These are phyloP conservation scores for Hydractinia echinata DNA, from an alignment of 30 jellyfish, hydroid and myxozoan genomes.

Conservation along the genomic window DNA sequence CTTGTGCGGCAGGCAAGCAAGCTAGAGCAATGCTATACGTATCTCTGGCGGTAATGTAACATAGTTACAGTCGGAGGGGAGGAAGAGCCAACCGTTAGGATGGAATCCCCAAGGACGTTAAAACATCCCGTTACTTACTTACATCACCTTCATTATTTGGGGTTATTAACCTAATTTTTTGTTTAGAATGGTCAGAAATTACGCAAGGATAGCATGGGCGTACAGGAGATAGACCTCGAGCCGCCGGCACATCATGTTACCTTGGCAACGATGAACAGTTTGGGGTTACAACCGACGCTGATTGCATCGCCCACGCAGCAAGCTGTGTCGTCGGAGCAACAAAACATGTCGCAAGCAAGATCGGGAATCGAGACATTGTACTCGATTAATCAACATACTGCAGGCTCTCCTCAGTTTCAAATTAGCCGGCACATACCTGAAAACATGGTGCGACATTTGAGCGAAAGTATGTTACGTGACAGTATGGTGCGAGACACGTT, in stretches of 20 bases:
- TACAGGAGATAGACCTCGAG: slow-evolving; percentile 13
- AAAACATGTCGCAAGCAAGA: slow-evolving; percentile 14
- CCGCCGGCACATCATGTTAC: slow-evolving; percentile 30
- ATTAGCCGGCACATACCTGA: slow-evolving; percentile 26
- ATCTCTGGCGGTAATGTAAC: no score
- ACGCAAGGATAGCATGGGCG: slow-evolving; percentile 22
- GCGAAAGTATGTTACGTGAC: slow-evolving; percentile 25
- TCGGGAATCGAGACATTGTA: slow-evolving; percentile 28
- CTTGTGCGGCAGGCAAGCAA: no score
- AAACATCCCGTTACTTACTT: no score
- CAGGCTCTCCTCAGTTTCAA: slow-evolving; percentile 36
- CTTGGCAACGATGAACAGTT: slow-evolving; percentile 26
- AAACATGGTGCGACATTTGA: slow-evolving; percentile 25
- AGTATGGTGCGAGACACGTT: slow-evolving; percentile 14
- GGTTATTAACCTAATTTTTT: neutral
- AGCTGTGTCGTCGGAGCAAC: slow-evolving; percentile 29
- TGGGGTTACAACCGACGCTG: slow-evolving; percentile 21
- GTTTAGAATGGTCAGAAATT: slow-evolving; percentile 5
- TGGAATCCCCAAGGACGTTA: no score
- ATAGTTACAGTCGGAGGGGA: no score
- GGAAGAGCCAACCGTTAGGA: no score
- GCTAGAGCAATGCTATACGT: no score
- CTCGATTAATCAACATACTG: slow-evolving; percentile 23
- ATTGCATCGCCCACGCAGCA: slow-evolving; percentile 34
- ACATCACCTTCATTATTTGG: neutral